Conservation (phyloP, 2,888 invertebrate genomes). For the Eupithecia exiguata region DNA sequence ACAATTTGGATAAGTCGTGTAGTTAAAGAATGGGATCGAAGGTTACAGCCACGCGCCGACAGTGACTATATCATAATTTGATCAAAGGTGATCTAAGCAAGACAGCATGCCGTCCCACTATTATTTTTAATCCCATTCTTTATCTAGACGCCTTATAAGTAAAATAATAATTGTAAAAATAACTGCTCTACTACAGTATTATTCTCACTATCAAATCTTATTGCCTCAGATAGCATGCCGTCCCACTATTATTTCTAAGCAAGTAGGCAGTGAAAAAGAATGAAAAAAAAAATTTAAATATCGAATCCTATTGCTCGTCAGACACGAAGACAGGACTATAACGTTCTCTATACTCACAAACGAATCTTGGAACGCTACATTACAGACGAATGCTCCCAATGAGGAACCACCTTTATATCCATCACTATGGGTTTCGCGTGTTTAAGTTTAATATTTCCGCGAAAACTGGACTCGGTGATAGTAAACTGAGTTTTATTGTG, state of each 20-base stretch:
- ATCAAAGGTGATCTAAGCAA: too few relatives aligned
- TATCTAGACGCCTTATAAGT: too few relatives aligned
- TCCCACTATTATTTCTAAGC: too few relatives aligned
- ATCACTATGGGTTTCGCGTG: slow-evolving; percentile 31
- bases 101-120: too few relatives aligned
- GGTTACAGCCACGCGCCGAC: too few relatives aligned
- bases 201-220: background rate
- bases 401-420: background rate
- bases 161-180: background rate
- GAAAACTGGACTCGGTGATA: slow-evolving; percentile 24
- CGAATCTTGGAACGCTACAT: background rate
- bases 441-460: slow-evolving; percentile 36
- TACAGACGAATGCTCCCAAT: background rate
- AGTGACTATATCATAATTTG: too few relatives aligned
- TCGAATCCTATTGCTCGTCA: background rate
- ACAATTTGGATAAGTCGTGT: background rate
- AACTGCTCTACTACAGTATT: background rate
- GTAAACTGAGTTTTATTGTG: slow-evolving; percentile 16
- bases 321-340: background rate
- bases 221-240: too few relatives aligned
- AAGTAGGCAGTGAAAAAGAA: too few relatives aligned
- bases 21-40: too few relatives aligned
- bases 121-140: too few relatives aligned
- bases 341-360: background rate
- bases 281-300: too few relatives aligned